Base-by-base conservation (phyloP, 2,797 vertebrate genomes). In the Gadopsis bispinosus region DNA sequence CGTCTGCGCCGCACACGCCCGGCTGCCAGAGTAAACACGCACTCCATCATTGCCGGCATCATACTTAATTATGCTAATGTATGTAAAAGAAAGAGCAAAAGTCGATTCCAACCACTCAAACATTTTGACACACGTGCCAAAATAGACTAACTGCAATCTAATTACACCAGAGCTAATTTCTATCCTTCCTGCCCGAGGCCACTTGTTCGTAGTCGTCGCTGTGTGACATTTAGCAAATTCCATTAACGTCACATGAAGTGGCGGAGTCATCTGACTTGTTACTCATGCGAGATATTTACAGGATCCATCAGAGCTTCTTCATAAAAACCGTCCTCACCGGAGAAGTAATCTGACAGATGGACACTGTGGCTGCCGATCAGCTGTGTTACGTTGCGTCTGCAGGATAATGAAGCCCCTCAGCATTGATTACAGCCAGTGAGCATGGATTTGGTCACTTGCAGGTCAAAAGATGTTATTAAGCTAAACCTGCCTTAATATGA, bases 1-100 rank as follows among this genome's bases (percentile, higher is more conserved):
- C 2, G 8, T 35, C 35, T 35, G 35, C 35, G 35, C 35, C 7
- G 7, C 35, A 7, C 35, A 7, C 7, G 35, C 35, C 35, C 35
- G 4, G 6, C 35, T 39, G 8, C 37, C 37, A 11, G 37, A 39
- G 37, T 39, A 39, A 83, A 90, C 83, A 86, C 73, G 48, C 83
- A 2, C 86, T 86, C 67, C 81, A 72, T 89, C 88, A 79, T 9
- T 19, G n/a, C 51, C 78, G 39, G 12, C 64, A 43, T 82, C 66
- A 4, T 35, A 51, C 55, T 69, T 78, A 59, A 87, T 87, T 81
- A 90, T 85, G 85, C 56, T 85, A 85, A 91, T 87, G 51, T 68
- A 29, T 72, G 82, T 58, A 51, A 39, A 85, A 63, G 13, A 74
- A 26, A 26, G 26, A 26, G 26, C 26, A 26, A 26, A 26, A 50